Evolutionary conservation across 1,140 invertebrate species (phyloP), one percentile per base, ranked within the genome.

Genomic region (Drosophila pallidifrons): DNA sequence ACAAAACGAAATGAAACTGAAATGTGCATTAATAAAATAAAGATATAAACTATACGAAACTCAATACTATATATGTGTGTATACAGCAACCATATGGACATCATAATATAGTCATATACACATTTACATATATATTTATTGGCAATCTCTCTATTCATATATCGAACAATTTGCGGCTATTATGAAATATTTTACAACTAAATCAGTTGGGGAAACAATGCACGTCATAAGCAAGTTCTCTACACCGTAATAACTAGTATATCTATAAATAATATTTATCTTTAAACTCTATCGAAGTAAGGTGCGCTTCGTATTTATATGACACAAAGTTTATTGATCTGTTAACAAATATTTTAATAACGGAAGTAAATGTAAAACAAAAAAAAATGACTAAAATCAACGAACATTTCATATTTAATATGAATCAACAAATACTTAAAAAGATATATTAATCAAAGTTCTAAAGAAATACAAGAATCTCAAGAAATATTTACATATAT

Each of bases 1-100:
- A 87, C 80, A 88, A 87, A 82, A 46, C 32, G 43, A 76, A 76
- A 67, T 73, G 67, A 88, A 87, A 82, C 41, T 41, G 43, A 76
- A 76, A 70, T 73, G 71, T 79, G 79, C 82, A 78, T 81, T 78
- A 79, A 38, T 3, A 15, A 58, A 64, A 46, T 16, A 47, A 65
- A 20, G 25, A 30, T 30, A 15, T 28, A 5, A 66, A 63, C 60
- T 49, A 52, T 70, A 58, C 47, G 10, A 28, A 7, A 49, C 41
- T 20, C 49, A 57, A 38, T 51, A 52, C 35, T 10, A 45, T 47
- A 71, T 52, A 49, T 60, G n/a, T n/a, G n/a, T n/a, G n/a, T n/a
- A 60, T 32, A 77, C 49, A 2, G 46, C 10, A 28, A 11, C 47
- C 47, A 49, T 20, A 28, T 49, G 47, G 16, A 28, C 2, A 49